Conservation (phyloP, 2,113 vertebrate species). For the Xyliphius kryptos region DNA sequence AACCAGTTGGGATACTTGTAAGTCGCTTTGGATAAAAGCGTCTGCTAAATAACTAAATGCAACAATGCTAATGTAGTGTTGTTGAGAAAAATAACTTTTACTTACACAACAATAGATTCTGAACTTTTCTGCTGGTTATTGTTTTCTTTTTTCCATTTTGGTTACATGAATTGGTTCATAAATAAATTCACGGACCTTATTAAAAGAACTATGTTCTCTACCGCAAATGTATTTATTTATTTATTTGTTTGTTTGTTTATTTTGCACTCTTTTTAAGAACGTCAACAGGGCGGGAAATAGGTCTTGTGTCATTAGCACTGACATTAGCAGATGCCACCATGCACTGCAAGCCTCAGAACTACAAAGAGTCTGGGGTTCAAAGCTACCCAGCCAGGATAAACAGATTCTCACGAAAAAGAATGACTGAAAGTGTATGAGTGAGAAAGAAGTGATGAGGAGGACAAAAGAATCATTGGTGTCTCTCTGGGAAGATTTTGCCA, state of each 20-base stretch:
- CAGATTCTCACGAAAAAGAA: conserved; percentile 47
- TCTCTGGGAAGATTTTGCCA: conserved; percentile 22
- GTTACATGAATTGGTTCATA: conserved; percentile 44
- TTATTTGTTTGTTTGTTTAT: conserved; percentile 16
- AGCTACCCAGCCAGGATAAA: conserved; percentile 54
- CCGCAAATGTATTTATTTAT: neutral
- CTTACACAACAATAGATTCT: conserved; percentile 30
- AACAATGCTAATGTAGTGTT: conserved; percentile 11
- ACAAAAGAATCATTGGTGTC: conserved; percentile 23
- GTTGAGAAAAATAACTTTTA: conserved; percentile 34
- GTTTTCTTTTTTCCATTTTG: conserved; percentile 39
- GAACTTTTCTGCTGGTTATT: conserved; percentile 27
- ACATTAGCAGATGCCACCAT: conserved; percentile 59
- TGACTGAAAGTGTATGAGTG: conserved; percentile 39
- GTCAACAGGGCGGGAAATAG: conserved; percentile 44
- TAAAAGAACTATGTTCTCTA: conserved; percentile 20
- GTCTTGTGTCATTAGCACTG: conserved; percentile 58
- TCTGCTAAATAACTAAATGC: too few relatives aligned
- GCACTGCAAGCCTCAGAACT: conserved; percentile 56
- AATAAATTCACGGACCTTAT: conserved; percentile 20
- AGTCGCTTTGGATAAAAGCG: too few relatives aligned
- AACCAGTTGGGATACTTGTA: too few relatives aligned
- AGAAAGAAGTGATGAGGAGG: conserved; percentile 17
- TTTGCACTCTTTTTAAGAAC: conserved; percentile 44
- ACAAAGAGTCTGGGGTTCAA: conserved; percentile 59